Evolutionary conservation across 2,888 invertebrate genomes (phyloP).

Genomic region (Tanytarsus gracilentus): DNA sequence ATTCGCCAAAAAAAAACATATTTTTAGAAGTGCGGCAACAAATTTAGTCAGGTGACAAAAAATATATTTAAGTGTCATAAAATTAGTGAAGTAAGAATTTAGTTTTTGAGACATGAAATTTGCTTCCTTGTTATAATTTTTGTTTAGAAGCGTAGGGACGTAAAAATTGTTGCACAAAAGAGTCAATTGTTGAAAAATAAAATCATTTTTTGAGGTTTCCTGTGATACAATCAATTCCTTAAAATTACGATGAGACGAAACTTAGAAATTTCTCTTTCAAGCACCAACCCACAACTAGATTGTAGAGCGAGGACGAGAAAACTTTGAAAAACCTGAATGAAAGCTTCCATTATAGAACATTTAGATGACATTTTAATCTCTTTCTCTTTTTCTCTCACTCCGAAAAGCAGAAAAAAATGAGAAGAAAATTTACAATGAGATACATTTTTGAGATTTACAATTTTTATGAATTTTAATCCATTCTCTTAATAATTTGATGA

Average conservation of each 20-base stretch:
- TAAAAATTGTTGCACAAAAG: not conserved
- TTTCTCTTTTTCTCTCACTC: no score
- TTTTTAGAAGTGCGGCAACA: no score
- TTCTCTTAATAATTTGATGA: constrained; percentile 24
- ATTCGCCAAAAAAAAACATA: no score
- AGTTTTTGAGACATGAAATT: no score
- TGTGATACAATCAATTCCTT: constrained; percentile 11
- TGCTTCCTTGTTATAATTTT: no score
- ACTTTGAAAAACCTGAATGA: not conserved
- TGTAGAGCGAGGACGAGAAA: not conserved
- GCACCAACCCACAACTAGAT: no score
- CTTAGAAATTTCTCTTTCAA: no score
- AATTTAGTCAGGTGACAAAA: no score
- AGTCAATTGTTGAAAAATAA: constrained; percentile 3
- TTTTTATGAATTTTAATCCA: constrained; percentile 24
- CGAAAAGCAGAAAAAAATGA: not conserved
- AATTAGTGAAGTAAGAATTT: no score
- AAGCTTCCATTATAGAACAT: constrained; percentile 1
- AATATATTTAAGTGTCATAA: no score
- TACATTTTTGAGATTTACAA: constrained; percentile 8
- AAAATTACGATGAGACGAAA: no score
- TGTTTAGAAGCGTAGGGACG: no score
- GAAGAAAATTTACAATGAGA: not conserved
- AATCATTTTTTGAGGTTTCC: not conserved
- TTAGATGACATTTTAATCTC: constrained; percentile 6